phyloP scores from a whole-genome alignment of 2,797 vertebrate genomes.

The Semotilus atromaculatus region DNA sequence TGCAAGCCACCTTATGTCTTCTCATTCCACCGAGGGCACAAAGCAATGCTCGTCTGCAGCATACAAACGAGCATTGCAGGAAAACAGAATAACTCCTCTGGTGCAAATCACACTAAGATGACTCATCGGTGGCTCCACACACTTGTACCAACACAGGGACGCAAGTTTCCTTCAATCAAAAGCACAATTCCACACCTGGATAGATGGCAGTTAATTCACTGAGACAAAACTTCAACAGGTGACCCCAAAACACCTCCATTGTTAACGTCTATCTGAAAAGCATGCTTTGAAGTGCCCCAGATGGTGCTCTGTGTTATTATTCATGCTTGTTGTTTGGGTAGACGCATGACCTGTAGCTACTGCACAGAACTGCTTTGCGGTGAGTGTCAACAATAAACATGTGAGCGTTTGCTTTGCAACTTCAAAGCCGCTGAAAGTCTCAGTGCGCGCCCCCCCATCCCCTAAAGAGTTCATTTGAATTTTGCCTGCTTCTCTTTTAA shows the following conservation, averaged over 20 bases:
- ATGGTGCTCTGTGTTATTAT: slow-evolving; percentile 78
- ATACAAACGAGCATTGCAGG: neutral
- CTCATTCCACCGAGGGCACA: neutral
- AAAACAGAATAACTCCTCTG: slow-evolving; percentile 15
- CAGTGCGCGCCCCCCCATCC: slow-evolving; percentile 50
- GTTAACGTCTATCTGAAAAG: slow-evolving; percentile 78
- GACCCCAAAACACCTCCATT: slow-evolving; percentile 74
- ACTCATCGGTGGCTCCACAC: neutral
- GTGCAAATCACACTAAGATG: slow-evolving; percentile 27
- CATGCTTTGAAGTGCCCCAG: slow-evolving; percentile 78
- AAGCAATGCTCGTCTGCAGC: neutral
- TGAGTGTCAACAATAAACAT: slow-evolving; percentile 71
- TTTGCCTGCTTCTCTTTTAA: slow-evolving; percentile 58
- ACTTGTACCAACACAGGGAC: neutral
- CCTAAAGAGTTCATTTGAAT: slow-evolving; percentile 59
- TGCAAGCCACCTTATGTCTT: slow-evolving; percentile 47
- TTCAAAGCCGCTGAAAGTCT: slow-evolving; percentile 60
- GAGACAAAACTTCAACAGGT: slow-evolving; percentile 68
- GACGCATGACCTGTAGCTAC: slow-evolving; percentile 81
- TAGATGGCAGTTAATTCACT: slow-evolving; percentile 20
- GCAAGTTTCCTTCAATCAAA: slow-evolving; percentile 16
- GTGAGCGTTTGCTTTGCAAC: slow-evolving; percentile 63
- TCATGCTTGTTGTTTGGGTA: slow-evolving; percentile 71
- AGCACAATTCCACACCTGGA: neutral
- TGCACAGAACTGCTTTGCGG: slow-evolving; percentile 69